phyloP scores from a whole-genome alignment of 2,888 invertebrate genomes.

The Tachina lurida region DNA sequence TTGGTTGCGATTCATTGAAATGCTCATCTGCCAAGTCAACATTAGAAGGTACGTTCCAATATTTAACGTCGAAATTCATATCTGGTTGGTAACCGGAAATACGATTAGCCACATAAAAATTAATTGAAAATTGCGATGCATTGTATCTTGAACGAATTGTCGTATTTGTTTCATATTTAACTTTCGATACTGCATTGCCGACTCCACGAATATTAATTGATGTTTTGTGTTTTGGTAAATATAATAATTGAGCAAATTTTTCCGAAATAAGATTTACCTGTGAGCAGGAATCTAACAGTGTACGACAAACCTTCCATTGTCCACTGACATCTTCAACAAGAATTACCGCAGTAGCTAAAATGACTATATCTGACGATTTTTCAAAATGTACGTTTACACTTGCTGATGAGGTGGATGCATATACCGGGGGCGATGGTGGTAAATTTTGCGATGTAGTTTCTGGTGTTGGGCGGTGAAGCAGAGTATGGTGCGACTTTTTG shows the following conservation, averaged over 20 bases:
- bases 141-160: conserved; percentile 49
- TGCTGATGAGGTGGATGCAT: neutral
- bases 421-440: neutral
- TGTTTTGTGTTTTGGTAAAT: conserved; percentile 35
- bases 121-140: conserved; percentile 6
- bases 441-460: neutral
- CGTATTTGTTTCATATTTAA: conserved; percentile 58
- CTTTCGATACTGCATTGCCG: conserved; percentile 41
- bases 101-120: conserved; percentile 41
- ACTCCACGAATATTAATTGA: conserved; percentile 50
- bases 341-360: too few relatives aligned
- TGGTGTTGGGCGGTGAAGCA: conserved; percentile 41
- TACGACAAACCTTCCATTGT: conserved; percentile 8
- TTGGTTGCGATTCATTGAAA: conserved; percentile 51
- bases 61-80: conserved; percentile 22
- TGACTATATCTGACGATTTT: neutral
- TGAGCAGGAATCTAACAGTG: conserved; percentile 57
- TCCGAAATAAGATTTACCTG: conserved; percentile 63
- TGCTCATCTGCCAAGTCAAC: conserved; percentile 56
- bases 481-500: conserved; percentile 51
- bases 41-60: conserved; percentile 57
- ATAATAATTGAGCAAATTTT: conserved; percentile 32
- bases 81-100: conserved; percentile 53
- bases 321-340: neutral
- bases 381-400: conserved; percentile 5